phyloP scores from a whole-genome alignment of 2,888 invertebrate species.

The Epirrita christyi region DNA sequence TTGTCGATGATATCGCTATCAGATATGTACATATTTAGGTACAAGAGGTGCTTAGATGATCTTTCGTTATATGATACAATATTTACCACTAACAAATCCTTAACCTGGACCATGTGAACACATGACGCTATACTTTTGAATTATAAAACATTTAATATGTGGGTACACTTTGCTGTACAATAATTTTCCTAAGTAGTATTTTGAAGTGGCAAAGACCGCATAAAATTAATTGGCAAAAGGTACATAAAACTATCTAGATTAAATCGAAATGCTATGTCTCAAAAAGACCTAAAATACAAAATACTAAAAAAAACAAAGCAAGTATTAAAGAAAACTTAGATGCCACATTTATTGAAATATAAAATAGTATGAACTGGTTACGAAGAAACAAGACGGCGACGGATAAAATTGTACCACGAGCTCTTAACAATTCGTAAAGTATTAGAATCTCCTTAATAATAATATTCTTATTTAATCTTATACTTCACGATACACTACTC shows the following conservation, averaged over 20 bases:
- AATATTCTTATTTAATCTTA: slow-evolving; percentile 69
- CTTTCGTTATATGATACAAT: slow-evolving; percentile 49
- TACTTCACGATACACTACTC: slow-evolving; percentile 75
- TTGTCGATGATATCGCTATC: slow-evolving; percentile 19
- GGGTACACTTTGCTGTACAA: slow-evolving; percentile 53
- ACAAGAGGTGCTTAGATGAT: slow-evolving; percentile 41
- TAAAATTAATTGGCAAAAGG: slow-evolving; percentile 58
- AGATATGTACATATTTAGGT: slow-evolving; percentile 51
- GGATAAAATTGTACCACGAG: slow-evolving; percentile 64
- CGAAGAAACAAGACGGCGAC: slow-evolving; percentile 45
- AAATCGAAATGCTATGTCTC: slow-evolving; percentile 61
- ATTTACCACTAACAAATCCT: slow-evolving; percentile 49
- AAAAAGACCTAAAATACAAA: slow-evolving; percentile 57
- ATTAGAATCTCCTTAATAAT: slow-evolving; percentile 66
- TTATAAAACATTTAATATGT: slow-evolving; percentile 48
- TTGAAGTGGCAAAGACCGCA: slow-evolving; percentile 67
- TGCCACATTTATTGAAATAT: slow-evolving; percentile 48
- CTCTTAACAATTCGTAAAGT: slow-evolving; percentile 59
- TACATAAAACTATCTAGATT: slow-evolving; percentile 49
- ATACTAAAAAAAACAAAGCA: slow-evolving; percentile 49
- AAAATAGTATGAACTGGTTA: slow-evolving; percentile 43
- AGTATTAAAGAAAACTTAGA: slow-evolving; percentile 53
- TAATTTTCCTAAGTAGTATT: slow-evolving; percentile 45
- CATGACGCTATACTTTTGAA: slow-evolving; percentile 58
- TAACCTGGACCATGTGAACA: slow-evolving; percentile 62